Base-by-base conservation (phyloP, 2,797 vertebrate genomes). In the Centropyge bicolor region DNA sequence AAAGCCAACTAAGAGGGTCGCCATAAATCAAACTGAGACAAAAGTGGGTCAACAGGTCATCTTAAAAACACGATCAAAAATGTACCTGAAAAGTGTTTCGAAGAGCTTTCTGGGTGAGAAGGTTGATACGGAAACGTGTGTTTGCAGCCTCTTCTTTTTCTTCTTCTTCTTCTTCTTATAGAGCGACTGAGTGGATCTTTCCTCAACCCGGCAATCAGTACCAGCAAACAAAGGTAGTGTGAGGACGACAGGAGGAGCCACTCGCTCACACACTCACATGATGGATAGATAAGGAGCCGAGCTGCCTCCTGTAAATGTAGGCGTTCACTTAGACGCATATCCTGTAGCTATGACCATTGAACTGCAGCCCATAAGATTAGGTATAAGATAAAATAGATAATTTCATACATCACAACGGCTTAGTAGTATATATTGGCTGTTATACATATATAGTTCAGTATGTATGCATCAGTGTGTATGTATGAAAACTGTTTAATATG, bases 41-140 rank as follows among this genome's bases (percentile, higher is more conserved):
- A 59, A 31, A 2, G 9, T 10, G 6, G 16, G 5, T 0, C 6
- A 49, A 12, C 1, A 20, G 1, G 22, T 0, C 60, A 14, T 14
- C 3, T 1, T 11, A 22, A 0, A 9, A 62, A 27, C 13, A 7
- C 0, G 41, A 1, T 24, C 2, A 4, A 31, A 68, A 68, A 41
- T 13, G 27, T 91, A 91, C 91, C 88, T 85, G 51, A 6, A 36
- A 12, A 5, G 56, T 55, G 9, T 56, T 24, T 48, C 1, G 14
- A n/a, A 1, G 41, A 19, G 45, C 4, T 66, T 78, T 56, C 17
- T 43, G n/a, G 55, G 2, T 6, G 76, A 41, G 8, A 76, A 41
- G 1, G 24, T 19, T 5, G 61, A 63, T 6, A 10, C 0, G 19
- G 22, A 81, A 31, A 8, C 49, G 55, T 56, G 9, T 52, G 17